These are phyloP conservation scores for Cryptocephalus primarius DNA, from an alignment of 2,888 invertebrate genomes.

Conservation along the genomic window DNA sequence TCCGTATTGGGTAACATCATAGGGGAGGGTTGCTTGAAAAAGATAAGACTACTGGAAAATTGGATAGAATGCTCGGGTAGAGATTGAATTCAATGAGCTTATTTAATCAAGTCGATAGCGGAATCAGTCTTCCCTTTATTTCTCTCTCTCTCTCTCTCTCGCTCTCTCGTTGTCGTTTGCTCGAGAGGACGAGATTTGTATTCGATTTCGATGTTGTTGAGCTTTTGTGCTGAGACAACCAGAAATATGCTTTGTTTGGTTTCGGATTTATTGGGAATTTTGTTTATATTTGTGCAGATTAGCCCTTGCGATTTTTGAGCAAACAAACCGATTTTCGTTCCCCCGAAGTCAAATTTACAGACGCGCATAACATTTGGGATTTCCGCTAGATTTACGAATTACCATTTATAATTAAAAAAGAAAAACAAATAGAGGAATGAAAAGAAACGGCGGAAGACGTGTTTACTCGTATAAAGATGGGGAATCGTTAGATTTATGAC, in stretches of 20 bases:
- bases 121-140: conserved; percentile 13
- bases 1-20: conserved; percentile 32
- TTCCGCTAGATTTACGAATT: too few species aligned
- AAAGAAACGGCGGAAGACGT: too few species aligned
- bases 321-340: too few species aligned
- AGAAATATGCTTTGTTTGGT: conserved; percentile 15
- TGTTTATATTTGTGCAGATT: too few species aligned
- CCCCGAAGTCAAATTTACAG: too few species aligned
- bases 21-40: conserved; percentile 30
- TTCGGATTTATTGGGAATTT: conserved; percentile 11
- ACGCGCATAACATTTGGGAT: too few species aligned
- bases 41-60: conserved; percentile 38
- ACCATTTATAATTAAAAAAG: too few species aligned
- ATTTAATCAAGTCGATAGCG: conserved; percentile 31
- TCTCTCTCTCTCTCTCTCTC: conserved; percentile 1
- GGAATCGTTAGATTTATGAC: too few species aligned
- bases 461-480: too few species aligned
- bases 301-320: too few species aligned
- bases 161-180: conserved; percentile 3
- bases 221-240: conserved; percentile 10
- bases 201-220: too few species aligned
- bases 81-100: conserved; percentile 38
- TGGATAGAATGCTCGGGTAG: conserved; percentile 34
- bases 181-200: conserved; percentile 1
- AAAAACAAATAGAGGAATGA: too few species aligned